Percentiles rank a stretch among this genome's conserved stretches.
These are phyloP conservation scores for Osmerus mordax DNA, from an alignment of 2,113 vertebrate species.

Conservation along the genomic window DNA sequence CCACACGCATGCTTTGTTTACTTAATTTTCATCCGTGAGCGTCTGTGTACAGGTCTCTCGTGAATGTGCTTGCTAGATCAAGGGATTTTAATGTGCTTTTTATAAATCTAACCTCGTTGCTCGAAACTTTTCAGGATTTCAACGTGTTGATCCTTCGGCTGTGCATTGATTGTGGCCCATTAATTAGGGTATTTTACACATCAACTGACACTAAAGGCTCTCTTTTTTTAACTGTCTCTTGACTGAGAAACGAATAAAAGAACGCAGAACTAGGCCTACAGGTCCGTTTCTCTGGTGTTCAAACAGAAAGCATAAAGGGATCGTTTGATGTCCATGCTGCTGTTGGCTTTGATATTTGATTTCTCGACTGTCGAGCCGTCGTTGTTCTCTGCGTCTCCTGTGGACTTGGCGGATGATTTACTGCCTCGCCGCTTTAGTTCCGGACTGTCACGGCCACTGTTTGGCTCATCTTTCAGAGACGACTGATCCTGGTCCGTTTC, in stretches of 20 bases:
- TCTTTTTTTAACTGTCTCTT: neutral
- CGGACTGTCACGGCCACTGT: slow-evolving; percentile 58
- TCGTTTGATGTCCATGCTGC: slow-evolving; percentile 82
- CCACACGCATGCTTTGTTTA: neutral
- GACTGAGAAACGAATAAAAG: neutral
- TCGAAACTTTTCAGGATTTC: slow-evolving; percentile 47
- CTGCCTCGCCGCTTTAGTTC: slow-evolving; percentile 75
- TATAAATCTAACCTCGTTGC: slow-evolving; percentile 35
- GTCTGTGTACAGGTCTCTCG: neutral
- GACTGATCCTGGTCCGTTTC: slow-evolving; percentile 91
- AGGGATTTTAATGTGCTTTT: slow-evolving; percentile 54
- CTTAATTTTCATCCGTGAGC: neutral
- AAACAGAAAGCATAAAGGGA: slow-evolving; percentile 92
- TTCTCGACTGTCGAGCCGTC: slow-evolving; percentile 77
- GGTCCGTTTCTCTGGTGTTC: slow-evolving; percentile 88
- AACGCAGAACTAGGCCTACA: slow-evolving; percentile 64
- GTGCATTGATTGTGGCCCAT: slow-evolving; percentile 44
- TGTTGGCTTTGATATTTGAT: slow-evolving; percentile 85
- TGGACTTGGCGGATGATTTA: slow-evolving; percentile 71
- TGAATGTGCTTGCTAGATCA: slow-evolving; percentile 34
- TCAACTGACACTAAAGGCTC: slow-evolving; percentile 17
- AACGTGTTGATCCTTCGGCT: slow-evolving; percentile 45
- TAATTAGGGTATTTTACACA: slow-evolving; percentile 28
- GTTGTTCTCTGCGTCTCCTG: slow-evolving; percentile 73
- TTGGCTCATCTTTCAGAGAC: slow-evolving; percentile 80